Evolutionary conservation across 1,140 invertebrate species (phyloP).

Genomic region (Muscidifurax raptorellus): DNA sequence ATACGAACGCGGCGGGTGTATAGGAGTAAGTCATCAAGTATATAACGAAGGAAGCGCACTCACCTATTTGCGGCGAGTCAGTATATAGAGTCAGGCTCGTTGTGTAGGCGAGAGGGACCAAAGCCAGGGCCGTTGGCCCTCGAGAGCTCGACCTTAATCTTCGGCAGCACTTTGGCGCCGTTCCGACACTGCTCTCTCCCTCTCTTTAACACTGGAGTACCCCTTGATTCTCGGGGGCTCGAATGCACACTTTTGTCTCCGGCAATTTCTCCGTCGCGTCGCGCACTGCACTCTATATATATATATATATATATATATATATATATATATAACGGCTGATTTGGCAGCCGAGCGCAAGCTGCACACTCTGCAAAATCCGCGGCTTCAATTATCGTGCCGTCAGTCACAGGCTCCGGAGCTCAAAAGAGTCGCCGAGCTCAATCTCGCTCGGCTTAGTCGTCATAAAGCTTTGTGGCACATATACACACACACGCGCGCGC

Average conservation of each 20-base stretch:
- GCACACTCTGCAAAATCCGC: neutral
- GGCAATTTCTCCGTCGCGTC: neutral
- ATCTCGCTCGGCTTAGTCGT: neutral
- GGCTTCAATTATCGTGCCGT: constrained; percentile 8
- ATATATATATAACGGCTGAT: neutral
- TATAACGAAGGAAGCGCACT: neutral
- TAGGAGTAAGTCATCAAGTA: neutral
- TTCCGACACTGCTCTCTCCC: neutral
- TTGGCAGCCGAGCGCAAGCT: neutral
- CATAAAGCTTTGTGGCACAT: neutral
- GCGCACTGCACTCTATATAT: neutral
- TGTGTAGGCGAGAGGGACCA: neutral
- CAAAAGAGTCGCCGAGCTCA: neutral
- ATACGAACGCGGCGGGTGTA: neutral
- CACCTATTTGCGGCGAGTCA: constrained; percentile 22
- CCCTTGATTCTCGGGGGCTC: neutral
- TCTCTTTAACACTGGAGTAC: neutral
- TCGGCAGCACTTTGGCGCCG: constrained; percentile 17
- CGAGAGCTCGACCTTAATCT: constrained; percentile 33
- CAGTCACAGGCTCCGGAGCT: neutral
- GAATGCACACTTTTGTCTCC: constrained; percentile 1
- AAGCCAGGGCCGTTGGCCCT: neutral
- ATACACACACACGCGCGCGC: neutral
- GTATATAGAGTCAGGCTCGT: neutral
- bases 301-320: too few species aligned